Evolutionary conservation across 1,140 invertebrate genomes (phyloP).

Genomic region (Drosophila fuyamai): DNA sequence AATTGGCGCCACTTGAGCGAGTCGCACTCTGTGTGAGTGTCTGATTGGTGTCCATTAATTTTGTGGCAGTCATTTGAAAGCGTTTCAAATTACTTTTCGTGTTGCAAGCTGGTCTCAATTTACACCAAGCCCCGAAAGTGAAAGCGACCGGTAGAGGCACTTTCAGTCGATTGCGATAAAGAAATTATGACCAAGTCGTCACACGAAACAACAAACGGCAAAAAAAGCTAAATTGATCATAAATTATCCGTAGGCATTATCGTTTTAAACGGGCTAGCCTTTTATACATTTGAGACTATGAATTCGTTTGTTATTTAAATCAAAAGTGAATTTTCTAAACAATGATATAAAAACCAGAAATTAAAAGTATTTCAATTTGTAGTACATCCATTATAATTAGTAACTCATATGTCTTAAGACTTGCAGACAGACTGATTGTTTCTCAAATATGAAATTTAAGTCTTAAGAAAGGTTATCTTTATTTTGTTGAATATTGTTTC

Average conservation of each 20-base stretch:
- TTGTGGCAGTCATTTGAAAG: constrained; percentile 73
- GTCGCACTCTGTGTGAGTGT: constrained; percentile 36
- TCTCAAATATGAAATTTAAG: not conserved
- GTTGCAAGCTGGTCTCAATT: constrained; percentile 52
- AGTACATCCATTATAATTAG: not conserved
- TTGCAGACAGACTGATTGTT: not conserved
- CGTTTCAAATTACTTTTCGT: constrained; percentile 75
- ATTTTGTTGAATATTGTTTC: constrained; percentile 37
- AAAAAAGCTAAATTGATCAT: constrained; percentile 18
- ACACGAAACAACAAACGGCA: constrained; percentile 1
- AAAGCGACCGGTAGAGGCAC: constrained; percentile 53
- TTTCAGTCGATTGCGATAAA: constrained; percentile 58
- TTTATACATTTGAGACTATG: not conserved
- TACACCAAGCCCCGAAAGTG: constrained; percentile 51
- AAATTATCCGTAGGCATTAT: constrained; percentile 20
- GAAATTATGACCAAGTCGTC: constrained; percentile 29
- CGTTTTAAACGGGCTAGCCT: constrained; percentile 1
- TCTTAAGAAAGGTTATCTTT: not conserved
- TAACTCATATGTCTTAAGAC: not conserved
- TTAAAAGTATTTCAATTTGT: too few relatives aligned
- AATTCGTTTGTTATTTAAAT: too few relatives aligned
- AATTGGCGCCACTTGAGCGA: constrained; percentile 77
- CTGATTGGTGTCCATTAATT: constrained; percentile 71
- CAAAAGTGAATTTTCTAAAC: too few relatives aligned
- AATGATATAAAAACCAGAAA: too few relatives aligned